Percentiles rank a stretch among this genome's conserved stretches.
phyloP scores from a whole-genome alignment of 2,888 invertebrate species.

The Ptychoptera contaminata region DNA sequence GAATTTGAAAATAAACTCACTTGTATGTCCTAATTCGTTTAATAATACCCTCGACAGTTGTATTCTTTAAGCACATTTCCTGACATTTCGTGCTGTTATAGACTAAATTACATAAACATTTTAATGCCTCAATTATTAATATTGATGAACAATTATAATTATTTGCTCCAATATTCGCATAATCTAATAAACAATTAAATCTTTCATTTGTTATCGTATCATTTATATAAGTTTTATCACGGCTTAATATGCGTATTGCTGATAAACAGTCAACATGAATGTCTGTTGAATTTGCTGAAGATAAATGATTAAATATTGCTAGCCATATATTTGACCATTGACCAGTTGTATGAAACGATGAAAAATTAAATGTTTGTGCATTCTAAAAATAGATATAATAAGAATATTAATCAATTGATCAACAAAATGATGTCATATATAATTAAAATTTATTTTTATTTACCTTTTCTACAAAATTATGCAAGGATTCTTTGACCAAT shows the following conservation, averaged over 20 bases:
- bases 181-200: constrained; percentile 48
- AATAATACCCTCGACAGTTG: constrained; percentile 53
- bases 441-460: background rate
- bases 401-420: background rate
- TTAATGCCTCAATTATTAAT: constrained; percentile 61
- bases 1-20: constrained; percentile 9
- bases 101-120: constrained; percentile 77
- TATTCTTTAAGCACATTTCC: constrained; percentile 41
- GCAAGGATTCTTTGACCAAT: background rate
- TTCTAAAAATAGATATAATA: constrained; percentile 16
- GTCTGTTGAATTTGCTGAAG: constrained; percentile 16
- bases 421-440: background rate
- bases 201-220: constrained; percentile 47
- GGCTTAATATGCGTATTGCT: constrained; percentile 38
- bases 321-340: constrained; percentile 28
- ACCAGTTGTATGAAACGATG: constrained; percentile 22
- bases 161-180: constrained; percentile 41
- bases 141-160: constrained; percentile 34
- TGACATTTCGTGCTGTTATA: constrained; percentile 56
- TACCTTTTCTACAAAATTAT: constrained; percentile 3
- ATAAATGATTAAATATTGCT: constrained; percentile 22
- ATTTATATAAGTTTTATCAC: constrained; percentile 60
- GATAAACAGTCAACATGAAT: constrained; percentile 23
- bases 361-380: constrained; percentile 24
- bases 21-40: constrained; percentile 53